Conservation (phyloP, 2,888 invertebrate genomes). For the Tachystola acroxantha region DNA sequence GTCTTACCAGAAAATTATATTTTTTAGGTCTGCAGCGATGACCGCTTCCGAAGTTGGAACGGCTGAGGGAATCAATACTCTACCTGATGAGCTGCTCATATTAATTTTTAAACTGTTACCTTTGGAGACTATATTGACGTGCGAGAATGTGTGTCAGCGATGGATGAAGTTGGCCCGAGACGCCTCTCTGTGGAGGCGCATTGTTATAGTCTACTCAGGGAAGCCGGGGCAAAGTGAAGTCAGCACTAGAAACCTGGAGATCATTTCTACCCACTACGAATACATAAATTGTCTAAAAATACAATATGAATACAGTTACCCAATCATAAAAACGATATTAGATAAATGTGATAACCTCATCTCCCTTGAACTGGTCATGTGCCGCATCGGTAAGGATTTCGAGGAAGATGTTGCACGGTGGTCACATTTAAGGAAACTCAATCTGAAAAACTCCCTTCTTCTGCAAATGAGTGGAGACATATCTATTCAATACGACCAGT, state of each 20-base stretch:
- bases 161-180: slow-evolving; percentile 57
- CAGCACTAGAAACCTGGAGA: slow-evolving; percentile 41
- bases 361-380: slow-evolving; percentile 64
- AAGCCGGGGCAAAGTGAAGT: slow-evolving; percentile 53
- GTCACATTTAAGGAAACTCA: slow-evolving; percentile 52
- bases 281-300: slow-evolving; percentile 49
- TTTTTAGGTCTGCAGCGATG: slow-evolving; percentile 22
- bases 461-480: slow-evolving; percentile 36
- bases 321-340: slow-evolving; percentile 43
- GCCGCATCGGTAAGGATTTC: slow-evolving; percentile 51
- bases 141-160: slow-evolving; percentile 51
- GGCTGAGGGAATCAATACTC: slow-evolving; percentile 26
- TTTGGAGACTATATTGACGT: slow-evolving; percentile 44
- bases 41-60: slow-evolving; percentile 18
- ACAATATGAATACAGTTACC: slow-evolving; percentile 57
- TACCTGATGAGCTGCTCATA: slow-evolving; percentile 63
- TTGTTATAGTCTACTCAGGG: slow-evolving; percentile 52
- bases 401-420: slow-evolving; percentile 46
- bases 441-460: slow-evolving; percentile 57
- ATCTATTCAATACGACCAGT: slow-evolving; percentile 46
- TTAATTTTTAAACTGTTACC: slow-evolving; percentile 55
- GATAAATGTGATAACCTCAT: slow-evolving; percentile 48
- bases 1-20: no score
- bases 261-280: slow-evolving; percentile 47
- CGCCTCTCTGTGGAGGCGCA: slow-evolving; percentile 46